Conservation (phyloP, 2,797 vertebrate genomes). For the Prunella strophiata region DNA sequence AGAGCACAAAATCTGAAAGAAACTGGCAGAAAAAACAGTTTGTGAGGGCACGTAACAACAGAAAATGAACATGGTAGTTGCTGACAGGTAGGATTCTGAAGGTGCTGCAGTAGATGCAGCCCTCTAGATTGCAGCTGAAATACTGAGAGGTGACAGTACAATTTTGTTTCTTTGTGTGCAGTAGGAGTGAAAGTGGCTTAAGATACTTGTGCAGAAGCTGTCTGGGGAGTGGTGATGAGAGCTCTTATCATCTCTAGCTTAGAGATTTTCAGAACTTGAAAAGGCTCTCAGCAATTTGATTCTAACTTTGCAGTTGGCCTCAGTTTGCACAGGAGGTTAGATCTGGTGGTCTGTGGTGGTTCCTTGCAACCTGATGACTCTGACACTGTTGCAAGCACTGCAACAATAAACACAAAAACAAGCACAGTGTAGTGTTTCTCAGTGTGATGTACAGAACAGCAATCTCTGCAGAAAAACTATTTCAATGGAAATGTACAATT, state of each 20-base stretch:
- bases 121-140: background rate
- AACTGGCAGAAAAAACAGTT: background rate
- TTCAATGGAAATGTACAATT: background rate
- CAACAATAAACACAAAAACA: background rate
- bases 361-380: background rate
- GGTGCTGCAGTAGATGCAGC: background rate
- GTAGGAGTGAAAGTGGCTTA: background rate
- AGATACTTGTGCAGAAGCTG: background rate
- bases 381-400: background rate
- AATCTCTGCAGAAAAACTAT: background rate
- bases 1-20: background rate
- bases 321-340: background rate
- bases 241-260: background rate
- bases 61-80: background rate
- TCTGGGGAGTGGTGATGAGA: background rate
- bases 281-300: background rate
- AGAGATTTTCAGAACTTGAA: background rate
- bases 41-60: background rate
- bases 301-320: background rate
- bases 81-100: background rate
- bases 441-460: background rate
- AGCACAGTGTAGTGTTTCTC: background rate
- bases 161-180: background rate
- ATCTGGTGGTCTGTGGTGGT: background rate
- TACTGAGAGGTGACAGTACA: background rate